Evolutionary conservation across 2,888 invertebrate species (phyloP).

Genomic region (Cloeon dipterum): DNA sequence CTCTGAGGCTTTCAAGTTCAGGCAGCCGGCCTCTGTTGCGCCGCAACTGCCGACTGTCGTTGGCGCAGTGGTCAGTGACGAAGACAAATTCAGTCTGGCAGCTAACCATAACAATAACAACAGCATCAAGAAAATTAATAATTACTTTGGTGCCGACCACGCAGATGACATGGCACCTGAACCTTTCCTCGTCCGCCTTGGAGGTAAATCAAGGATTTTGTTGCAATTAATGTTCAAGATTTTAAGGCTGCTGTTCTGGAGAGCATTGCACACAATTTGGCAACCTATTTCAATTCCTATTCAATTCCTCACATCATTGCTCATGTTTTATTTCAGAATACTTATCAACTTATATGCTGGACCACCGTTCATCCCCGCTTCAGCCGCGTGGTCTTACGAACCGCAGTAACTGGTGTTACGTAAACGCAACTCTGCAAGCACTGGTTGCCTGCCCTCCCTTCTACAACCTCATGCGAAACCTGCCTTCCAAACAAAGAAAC

Average conservation of each 20-base stretch:
- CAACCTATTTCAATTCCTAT: not conserved
- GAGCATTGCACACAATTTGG: too few species aligned
- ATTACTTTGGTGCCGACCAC: too few species aligned
- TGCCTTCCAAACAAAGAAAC: constrained; percentile 39
- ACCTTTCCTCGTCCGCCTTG: constrained; percentile 43
- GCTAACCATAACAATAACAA: too few species aligned
- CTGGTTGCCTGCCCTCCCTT: constrained; percentile 86
- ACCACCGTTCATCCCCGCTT: constrained; percentile 54
- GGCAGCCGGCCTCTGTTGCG: too few species aligned
- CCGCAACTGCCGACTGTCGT: too few species aligned
- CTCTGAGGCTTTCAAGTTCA: too few species aligned
- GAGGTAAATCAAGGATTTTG: constrained; percentile 42
- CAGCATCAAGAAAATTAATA: too few species aligned
- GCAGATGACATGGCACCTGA: constrained; percentile 24
- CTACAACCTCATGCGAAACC: constrained; percentile 65
- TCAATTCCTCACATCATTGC: not conserved
- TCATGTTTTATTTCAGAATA: constrained; percentile 34
- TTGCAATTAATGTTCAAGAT: too few species aligned
- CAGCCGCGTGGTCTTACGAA: constrained; percentile 81
- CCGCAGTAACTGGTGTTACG: constrained; percentile 88
- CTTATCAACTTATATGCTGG: constrained; percentile 47
- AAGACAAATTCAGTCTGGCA: not conserved
- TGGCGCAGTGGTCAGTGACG: too few species aligned
- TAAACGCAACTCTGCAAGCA: constrained; percentile 86
- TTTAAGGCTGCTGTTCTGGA: too few species aligned